Evolutionary conservation across 2,888 invertebrate genomes (phyloP).

Genomic region (Volucella zonaria): DNA sequence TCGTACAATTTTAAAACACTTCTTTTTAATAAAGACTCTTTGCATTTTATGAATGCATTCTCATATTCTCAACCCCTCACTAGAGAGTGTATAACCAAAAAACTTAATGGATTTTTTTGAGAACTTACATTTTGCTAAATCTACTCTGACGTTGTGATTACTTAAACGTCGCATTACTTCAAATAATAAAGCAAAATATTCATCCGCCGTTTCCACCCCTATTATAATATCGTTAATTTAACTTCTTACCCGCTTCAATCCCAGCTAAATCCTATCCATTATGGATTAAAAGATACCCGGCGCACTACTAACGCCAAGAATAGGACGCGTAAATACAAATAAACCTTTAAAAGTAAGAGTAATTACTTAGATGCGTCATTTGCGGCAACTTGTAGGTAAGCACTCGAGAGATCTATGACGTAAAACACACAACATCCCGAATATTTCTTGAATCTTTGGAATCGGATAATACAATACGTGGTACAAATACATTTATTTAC

Average conservation of each 20-base stretch:
- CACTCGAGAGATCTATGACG: constrained; percentile 19
- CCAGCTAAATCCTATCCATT: constrained; percentile 41
- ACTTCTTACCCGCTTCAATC: constrained; percentile 7
- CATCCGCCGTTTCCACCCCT: too few species aligned
- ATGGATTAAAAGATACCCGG: constrained; percentile 36
- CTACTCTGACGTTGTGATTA: too few species aligned
- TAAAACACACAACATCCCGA: background rate
- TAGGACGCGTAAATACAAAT: constrained; percentile 6
- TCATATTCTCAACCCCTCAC: background rate
- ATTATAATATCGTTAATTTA: constrained; percentile 22
- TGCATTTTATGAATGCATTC: constrained; percentile 1
- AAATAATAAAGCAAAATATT: too few species aligned
- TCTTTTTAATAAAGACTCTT: background rate
- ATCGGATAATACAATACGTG: background rate
- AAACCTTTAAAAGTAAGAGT: constrained; percentile 30
- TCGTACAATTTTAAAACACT: too few species aligned
- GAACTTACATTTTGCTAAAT: constrained; percentile 17
- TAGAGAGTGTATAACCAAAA: constrained; percentile 22
- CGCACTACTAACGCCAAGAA: constrained; percentile 18
- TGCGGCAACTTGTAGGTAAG: too few species aligned
- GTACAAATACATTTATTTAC: constrained; percentile 14
- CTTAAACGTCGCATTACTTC: too few species aligned
- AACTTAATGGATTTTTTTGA: background rate
- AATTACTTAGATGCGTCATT: too few species aligned
- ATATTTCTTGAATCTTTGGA: constrained; percentile 20